These are phyloP conservation scores for Meloidogyne floridensis DNA, from an alignment of 1,140 invertebrate genomes.

Conservation along the genomic window DNA sequence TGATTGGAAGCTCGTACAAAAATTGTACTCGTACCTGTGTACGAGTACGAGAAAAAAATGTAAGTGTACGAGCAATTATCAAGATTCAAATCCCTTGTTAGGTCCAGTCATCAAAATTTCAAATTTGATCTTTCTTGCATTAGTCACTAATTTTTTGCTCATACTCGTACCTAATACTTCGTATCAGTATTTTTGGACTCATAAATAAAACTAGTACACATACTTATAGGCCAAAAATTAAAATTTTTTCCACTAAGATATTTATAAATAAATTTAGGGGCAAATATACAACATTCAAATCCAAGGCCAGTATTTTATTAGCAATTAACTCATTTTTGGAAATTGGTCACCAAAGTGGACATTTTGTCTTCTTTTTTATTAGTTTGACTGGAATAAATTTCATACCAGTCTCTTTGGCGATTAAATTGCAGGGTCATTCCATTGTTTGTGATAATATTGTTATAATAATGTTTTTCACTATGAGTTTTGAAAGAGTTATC, in stretches of 20 bases:
- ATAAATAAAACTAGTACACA: no score
- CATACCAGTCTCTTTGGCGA: background rate
- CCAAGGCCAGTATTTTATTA: background rate
- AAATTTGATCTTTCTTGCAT: no score
- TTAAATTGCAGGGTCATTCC: background rate
- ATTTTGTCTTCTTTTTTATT: conserved; percentile 11
- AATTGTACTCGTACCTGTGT: no score
- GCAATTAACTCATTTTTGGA: conserved; percentile 4
- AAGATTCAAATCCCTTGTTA: no score
- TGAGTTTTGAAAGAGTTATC: conserved; percentile 1
- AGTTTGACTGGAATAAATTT: conserved; percentile 14
- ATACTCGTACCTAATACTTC: no score
- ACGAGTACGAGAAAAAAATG: no score
- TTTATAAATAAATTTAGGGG: background rate
- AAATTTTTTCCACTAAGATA: no score
- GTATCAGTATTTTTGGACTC: no score
- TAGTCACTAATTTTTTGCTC: no score
- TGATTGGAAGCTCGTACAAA: no score
- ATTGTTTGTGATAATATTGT: background rate
- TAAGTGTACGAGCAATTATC: no score
- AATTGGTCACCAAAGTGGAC: conserved; percentile 16
- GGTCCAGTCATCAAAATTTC: no score
- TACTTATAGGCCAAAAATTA: background rate
- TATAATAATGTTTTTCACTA: background rate
- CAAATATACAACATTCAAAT: background rate